Evolutionary conservation across 2,113 vertebrate species (phyloP).

Genomic region (Thomomys bottae): DNA sequence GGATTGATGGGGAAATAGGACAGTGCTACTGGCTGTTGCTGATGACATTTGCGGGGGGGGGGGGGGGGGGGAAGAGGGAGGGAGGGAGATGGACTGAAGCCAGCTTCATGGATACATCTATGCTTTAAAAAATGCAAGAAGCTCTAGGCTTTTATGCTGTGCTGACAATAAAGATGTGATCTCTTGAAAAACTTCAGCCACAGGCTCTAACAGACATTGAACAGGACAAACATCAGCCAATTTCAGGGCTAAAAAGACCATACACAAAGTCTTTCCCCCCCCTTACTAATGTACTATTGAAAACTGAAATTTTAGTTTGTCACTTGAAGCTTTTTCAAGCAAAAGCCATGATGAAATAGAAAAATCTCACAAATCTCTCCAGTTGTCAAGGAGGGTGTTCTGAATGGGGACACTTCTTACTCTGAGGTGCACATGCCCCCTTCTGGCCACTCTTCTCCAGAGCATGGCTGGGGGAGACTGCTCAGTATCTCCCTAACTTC

Average conservation of each 20-base stretch:
- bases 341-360: constrained; percentile 20
- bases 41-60: background rate
- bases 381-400: background rate
- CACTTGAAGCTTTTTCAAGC: constrained; percentile 53
- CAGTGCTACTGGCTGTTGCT: background rate
- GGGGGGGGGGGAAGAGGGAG: background rate
- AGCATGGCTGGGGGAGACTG: background rate
- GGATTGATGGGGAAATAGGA: background rate
- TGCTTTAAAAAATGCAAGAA: constrained; percentile 34
- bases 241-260: constrained; percentile 13
- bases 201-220: constrained; percentile 43
- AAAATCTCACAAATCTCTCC: background rate
- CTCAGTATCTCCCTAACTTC: background rate
- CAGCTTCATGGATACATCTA: constrained; percentile 60
- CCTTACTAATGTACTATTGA: constrained; percentile 33
- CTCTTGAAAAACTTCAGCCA: constrained; percentile 55
- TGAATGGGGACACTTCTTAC: background rate
- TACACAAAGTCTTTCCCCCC: constrained; percentile 59
- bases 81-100: background rate
- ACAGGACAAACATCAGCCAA: constrained; percentile 49
- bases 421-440: background rate
- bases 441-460: background rate
- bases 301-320: constrained; percentile 14
- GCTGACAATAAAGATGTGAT: constrained; percentile 70
- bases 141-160: constrained; percentile 55